Evolutionary conservation across 2,113 vertebrate species (phyloP), one percentile per base, ranked within the genome.

Genomic region (Crocuta crocuta): DNA sequence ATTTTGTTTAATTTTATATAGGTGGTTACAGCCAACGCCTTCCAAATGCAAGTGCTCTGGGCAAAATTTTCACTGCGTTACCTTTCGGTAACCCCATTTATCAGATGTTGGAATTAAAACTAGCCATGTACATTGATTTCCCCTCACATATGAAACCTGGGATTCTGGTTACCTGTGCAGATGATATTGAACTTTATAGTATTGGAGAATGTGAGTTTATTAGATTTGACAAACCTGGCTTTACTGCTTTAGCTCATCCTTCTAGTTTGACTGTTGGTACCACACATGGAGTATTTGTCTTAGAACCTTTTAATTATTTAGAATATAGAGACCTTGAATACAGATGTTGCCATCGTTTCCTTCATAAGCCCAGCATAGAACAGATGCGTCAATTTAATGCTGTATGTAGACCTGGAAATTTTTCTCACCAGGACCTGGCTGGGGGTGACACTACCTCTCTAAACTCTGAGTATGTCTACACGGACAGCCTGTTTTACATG

Each of bases 91-190:
- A 99, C 0, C 99, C 99, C 1, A 15, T 99, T 76, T 99, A 98
- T 97, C 99, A 99, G 98, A 99, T 99, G 99, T 82, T 99, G 97
- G 99, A 99, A 91, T 98, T 99, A 94, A 99, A 99, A 94, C 98
- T 99, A 73, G 99, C 99, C 95, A 99, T 99, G 98, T 99, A 99
- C 89, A 98, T 99, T 24, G 99, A 99, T 83, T 99, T 99, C 66
- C 99, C 99, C 0, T 84, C 83, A 0, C 98, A 98, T 68, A 99
- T 99, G 99, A 99, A 98, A 6, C 99, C 99, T 0, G 99, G 99
- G 0, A 78, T 99, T 2, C 98, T 99, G 78, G 74, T 99, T 35
- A 99, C 99, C 0, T 99, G 99, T 70, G 99, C 99, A 0, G 99
- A 99, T 89, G 99, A 99, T 98, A 99, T 99, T 0, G 99, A 99